These are phyloP conservation scores for Rhinogobius similis DNA, from an alignment of 2,113 vertebrate species.

Conservation along the genomic window DNA sequence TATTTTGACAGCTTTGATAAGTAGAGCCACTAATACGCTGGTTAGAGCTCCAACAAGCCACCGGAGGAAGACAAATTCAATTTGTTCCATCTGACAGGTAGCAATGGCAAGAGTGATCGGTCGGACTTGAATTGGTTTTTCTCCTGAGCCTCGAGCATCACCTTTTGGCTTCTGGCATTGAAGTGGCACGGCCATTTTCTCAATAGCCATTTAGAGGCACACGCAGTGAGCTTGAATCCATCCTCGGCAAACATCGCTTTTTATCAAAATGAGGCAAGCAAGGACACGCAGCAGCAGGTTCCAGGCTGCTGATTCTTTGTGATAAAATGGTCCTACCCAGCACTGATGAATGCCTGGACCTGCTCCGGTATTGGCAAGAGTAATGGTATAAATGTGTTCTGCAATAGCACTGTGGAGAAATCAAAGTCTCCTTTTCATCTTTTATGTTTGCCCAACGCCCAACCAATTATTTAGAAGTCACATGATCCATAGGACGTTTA, in stretches of 20 bases:
- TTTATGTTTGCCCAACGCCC: neutral
- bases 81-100: slow-evolving; percentile 80
- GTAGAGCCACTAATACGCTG: slow-evolving; percentile 76
- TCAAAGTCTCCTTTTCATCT: neutral
- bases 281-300: slow-evolving; percentile 34
- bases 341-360: slow-evolving; percentile 27
- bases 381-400: slow-evolving; percentile 6
- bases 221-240: slow-evolving; percentile 52
- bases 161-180: slow-evolving; percentile 69
- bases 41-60: slow-evolving; percentile 75
- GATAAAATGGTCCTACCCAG: slow-evolving; percentile 26
- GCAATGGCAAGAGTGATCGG: slow-evolving; percentile 66
- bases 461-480: neutral
- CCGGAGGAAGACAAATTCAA: slow-evolving; percentile 79
- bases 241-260: slow-evolving; percentile 53
- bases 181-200: slow-evolving; percentile 64
- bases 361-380: slow-evolving; percentile 14
- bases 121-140: slow-evolving; percentile 61
- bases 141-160: slow-evolving; percentile 58
- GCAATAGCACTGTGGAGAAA: neutral
- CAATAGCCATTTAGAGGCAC: slow-evolving; percentile 62
- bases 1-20: slow-evolving; percentile 79
- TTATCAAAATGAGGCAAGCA: slow-evolving; percentile 56
- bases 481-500: neutral
- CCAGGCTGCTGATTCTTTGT: slow-evolving; percentile 28